Base-by-base conservation (phyloP, 2,888 invertebrate species). In the Dioctria linearis region DNA sequence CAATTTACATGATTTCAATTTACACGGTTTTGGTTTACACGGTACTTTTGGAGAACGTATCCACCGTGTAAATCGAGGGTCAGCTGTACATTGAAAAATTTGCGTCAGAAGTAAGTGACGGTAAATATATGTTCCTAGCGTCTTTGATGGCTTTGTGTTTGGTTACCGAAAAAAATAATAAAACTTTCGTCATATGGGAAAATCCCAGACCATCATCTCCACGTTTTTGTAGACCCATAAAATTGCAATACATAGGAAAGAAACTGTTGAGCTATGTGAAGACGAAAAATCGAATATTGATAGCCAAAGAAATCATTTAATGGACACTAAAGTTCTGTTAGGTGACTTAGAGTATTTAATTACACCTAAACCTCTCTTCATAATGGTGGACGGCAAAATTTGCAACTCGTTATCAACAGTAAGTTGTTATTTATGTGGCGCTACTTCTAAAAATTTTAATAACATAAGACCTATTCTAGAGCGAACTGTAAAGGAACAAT, bases 91-190 rank as follows among this genome's bases (percentile, higher is more conserved):
- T n/a, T n/a, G n/a, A n/a, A n/a, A n/a, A n/a, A n/a, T n/a, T 59
- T 59, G 59, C 25, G 59, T n/a, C 59, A 5, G 59, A 59, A 13
- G n/a, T n/a, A 59, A 59, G 59, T 59, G 59, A 59, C 3, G 59
- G n/a, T 5, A 59, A 59, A 25, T 59, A 59, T n/a, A 59, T 59
- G 59, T 59, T 59, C n/a, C n/a, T 59, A 59, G n/a, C 59, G n/a
- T 59, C 59, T 11, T 59, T 8, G 25, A 11, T 11, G 11, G 5
- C 57, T 13, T 11, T 57, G 57, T 4, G 5, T 9, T 57, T 57
- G 11, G 11, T 57, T n/a, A 13, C 6, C 13, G 57, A 57, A 13
- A 13, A 57, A 11, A 13, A 13, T 13, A 11, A 57, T 57, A 4
- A 13, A 11, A 46, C 8, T 46, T 46, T 57, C 13, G 57, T 57